Evolutionary conservation across 2,888 invertebrate species (phyloP).

Genomic region (Heteromurus nitidus): DNA sequence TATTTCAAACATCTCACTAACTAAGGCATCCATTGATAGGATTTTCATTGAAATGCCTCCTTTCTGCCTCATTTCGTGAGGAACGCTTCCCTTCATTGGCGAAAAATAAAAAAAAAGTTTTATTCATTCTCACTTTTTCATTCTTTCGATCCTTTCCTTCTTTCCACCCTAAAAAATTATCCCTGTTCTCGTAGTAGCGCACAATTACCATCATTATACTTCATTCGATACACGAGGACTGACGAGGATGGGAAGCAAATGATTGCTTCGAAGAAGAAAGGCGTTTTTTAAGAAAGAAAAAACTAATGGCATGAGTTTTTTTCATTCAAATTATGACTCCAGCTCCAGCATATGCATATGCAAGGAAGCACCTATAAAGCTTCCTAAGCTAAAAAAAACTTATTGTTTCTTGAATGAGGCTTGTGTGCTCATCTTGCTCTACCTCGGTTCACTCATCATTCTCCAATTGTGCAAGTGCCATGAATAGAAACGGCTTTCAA

Average conservation of each 20-base stretch:
- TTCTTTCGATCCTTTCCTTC: background rate
- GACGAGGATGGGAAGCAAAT: background rate
- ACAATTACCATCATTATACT: conserved; percentile 1
- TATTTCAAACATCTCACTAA: no score
- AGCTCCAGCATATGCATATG: no score
- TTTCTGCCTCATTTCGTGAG: conserved; percentile 46
- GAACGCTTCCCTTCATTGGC: conserved; percentile 3
- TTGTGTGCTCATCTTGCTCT: no score
- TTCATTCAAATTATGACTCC: no score
- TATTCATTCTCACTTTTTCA: background rate
- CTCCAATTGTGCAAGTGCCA: no score
- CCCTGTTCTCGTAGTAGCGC: background rate
- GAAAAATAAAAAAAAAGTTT: background rate
- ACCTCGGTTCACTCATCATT: no score
- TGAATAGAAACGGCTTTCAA: conserved; percentile 39
- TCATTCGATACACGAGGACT: background rate
- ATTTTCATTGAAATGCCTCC: conserved; percentile 19
- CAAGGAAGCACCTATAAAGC: no score
- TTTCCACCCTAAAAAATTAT: background rate
- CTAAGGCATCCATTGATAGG: background rate
- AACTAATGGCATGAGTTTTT: no score
- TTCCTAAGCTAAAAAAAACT: no score
- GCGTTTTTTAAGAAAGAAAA: background rate
- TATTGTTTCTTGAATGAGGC: no score
- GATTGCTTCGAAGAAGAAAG: background rate